These are phyloP conservation scores for Cheilosia vernalis DNA, from an alignment of 2,888 invertebrate species.

Conservation along the genomic window DNA sequence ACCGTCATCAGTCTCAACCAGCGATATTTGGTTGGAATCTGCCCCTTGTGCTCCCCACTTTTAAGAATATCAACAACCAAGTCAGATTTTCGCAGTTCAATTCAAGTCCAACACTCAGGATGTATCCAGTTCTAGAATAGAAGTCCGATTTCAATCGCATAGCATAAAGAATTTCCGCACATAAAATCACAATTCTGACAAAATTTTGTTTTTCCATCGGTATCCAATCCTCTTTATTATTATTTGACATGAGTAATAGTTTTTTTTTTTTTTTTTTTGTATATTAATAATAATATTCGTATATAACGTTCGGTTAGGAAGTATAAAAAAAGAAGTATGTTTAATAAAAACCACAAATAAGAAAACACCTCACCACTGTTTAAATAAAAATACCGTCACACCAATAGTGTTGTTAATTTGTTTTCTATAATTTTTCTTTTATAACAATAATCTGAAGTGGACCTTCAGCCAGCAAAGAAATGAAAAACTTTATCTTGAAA, in stretches of 20 bases:
- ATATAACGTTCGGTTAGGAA: constrained; percentile 45
- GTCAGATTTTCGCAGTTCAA: too few relatives aligned
- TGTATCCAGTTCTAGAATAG: too few relatives aligned
- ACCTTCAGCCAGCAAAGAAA: constrained; percentile 42
- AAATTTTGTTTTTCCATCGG: constrained; percentile 33
- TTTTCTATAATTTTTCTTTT: constrained; percentile 42
- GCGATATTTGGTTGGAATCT: too few relatives aligned
- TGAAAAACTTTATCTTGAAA: not conserved
- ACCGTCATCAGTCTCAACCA: too few relatives aligned
- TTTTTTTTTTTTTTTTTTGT: constrained; percentile 25
- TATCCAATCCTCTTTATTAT: constrained; percentile 53
- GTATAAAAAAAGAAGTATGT: constrained; percentile 16
- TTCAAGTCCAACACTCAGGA: too few relatives aligned
- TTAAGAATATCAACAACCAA: too few relatives aligned
- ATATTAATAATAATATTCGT: constrained; percentile 36
- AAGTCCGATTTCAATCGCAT: too few relatives aligned
- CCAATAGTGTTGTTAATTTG: constrained; percentile 48
- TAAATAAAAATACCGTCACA: constrained; percentile 50
- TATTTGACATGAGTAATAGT: constrained; percentile 40
- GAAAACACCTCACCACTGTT: not conserved
- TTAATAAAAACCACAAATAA: not conserved
- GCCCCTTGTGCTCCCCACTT: too few relatives aligned
- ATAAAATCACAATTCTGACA: not conserved
- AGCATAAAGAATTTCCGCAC: not conserved
- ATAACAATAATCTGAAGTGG: constrained; percentile 49